Evolutionary conservation across 2,797 vertebrate species (phyloP).

Genomic region (Cetoscarus ocellatus): DNA sequence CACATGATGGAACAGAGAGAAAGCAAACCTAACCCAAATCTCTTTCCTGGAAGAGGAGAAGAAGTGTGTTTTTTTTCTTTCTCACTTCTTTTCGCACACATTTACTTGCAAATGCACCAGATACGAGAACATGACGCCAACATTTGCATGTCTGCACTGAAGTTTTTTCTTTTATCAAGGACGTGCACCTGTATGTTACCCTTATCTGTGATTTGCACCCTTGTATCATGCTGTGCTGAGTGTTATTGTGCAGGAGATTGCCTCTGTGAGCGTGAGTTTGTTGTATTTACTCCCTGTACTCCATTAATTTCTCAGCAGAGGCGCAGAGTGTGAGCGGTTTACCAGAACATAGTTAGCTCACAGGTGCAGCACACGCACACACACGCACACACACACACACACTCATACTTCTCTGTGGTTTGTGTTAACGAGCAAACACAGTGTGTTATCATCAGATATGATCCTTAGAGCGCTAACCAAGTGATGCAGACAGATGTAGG

Average conservation of each 20-base stretch:
- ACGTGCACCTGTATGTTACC: conserved; percentile 20
- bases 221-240: conserved; percentile 5
- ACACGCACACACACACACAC: conserved; percentile 12
- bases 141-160: conserved; percentile 40
- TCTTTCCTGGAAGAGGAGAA: conserved; percentile 74
- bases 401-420: conserved; percentile 63
- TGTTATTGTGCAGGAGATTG: conserved; percentile 5
- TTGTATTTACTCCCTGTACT: conserved; percentile 62
- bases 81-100: conserved; percentile 6
- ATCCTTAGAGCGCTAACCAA: not conserved
- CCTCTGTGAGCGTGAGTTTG: conserved; percentile 1
- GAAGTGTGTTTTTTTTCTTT: conserved; percentile 20
- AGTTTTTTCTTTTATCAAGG: not conserved
- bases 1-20: conserved; percentile 72
- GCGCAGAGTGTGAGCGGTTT: conserved; percentile 69
- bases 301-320: conserved; percentile 78
- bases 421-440: conserved; percentile 27
- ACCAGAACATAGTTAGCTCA: conserved; percentile 74
- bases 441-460: conserved; percentile 32
- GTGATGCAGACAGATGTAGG: not conserved
- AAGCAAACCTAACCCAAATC: conserved; percentile 73
- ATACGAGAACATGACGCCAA: conserved; percentile 30
- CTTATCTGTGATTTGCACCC: conserved; percentile 14
- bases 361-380: conserved; percentile 55
- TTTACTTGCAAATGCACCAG: conserved; percentile 64